Base-by-base conservation (phyloP, 1,140 invertebrate genomes). In the Leptonema lineaticorne region DNA sequence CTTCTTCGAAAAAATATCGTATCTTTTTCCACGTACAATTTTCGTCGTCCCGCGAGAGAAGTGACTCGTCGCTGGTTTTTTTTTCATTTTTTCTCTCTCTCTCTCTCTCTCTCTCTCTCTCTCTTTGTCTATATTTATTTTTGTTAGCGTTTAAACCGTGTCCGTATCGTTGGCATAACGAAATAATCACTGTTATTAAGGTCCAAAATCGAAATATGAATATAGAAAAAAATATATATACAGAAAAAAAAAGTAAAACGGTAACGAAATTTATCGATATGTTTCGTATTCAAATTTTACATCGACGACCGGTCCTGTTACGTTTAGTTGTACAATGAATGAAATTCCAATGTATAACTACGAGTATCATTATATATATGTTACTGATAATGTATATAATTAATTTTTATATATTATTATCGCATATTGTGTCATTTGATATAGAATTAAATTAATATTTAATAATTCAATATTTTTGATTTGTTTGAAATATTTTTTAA, bases 101-200 rank as follows among this genome's bases (percentile, higher is more conserved):
- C n/a, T n/a, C n/a, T n/a, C n/a, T n/a, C n/a, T n/a, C n/a, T n/a
- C n/a, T n/a, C n/a, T n/a, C n/a, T n/a, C n/a, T n/a, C n/a, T n/a
- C n/a, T n/a, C 9, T 41, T 41, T 41, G 37, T 41, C 37, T 41
- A 41, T 41, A 11, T 41, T 41, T 41, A 41, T 41, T 41, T n/a
- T 41, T 41, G 37, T 41, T 9, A 41, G 16, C 37, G 37, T 41
- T 41, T 48, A 48, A 20, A 2, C 18, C 20, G 14, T 9, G 46
- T 22, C 16, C 20, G 20, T 24, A 7, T 53, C 50, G 22, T 45
- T 24, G 50, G 50, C 50, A 53, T 53, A 53, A 53, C 50, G 50
- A 53, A 53, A 53, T 53, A 53, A 53, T 53, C 50, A 53, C 50
- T 53, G 50, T 53, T 53, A 53, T 53, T 53, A 53, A 20, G 50